These are phyloP conservation scores for Eupithecia centaureata DNA, from an alignment of 2,888 invertebrate genomes.

Conservation along the genomic window DNA sequence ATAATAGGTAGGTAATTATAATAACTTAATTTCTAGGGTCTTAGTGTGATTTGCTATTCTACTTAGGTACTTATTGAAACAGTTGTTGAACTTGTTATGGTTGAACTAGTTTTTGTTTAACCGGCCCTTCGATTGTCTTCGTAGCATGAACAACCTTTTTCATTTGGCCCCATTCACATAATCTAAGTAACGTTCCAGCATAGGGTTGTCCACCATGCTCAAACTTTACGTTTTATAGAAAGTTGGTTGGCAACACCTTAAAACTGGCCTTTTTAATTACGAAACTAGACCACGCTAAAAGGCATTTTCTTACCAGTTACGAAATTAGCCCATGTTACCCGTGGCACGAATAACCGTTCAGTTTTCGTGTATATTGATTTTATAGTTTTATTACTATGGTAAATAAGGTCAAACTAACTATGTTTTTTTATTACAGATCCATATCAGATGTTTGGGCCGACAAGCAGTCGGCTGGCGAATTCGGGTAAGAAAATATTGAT, in stretches of 20 bases:
- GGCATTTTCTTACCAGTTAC: neutral
- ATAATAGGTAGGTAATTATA: too few species aligned
- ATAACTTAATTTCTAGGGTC: too few species aligned
- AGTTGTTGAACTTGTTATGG: neutral
- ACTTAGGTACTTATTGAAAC: too few species aligned
- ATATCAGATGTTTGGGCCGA: constrained; percentile 98
- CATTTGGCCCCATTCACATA: too few species aligned
- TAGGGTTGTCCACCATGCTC: neutral
- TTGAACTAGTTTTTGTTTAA: neutral
- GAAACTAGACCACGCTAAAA: neutral
- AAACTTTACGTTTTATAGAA: neutral
- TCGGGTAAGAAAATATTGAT: constrained; percentile 88
- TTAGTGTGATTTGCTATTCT: too few species aligned
- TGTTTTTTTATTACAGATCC: constrained; percentile 90
- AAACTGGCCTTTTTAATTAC: neutral
- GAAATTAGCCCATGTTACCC: neutral
- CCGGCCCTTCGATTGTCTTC: neutral
- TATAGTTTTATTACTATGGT: neutral
- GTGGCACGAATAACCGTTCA: neutral
- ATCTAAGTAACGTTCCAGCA: too few species aligned
- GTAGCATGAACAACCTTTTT: too few species aligned
- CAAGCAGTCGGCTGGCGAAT: constrained; percentile 97
- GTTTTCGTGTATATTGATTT: neutral
- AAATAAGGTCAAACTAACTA: constrained; percentile 11
- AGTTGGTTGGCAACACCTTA: neutral